phyloP scores from a whole-genome alignment of 2,888 invertebrate genomes.

The Microchrysa polita region DNA sequence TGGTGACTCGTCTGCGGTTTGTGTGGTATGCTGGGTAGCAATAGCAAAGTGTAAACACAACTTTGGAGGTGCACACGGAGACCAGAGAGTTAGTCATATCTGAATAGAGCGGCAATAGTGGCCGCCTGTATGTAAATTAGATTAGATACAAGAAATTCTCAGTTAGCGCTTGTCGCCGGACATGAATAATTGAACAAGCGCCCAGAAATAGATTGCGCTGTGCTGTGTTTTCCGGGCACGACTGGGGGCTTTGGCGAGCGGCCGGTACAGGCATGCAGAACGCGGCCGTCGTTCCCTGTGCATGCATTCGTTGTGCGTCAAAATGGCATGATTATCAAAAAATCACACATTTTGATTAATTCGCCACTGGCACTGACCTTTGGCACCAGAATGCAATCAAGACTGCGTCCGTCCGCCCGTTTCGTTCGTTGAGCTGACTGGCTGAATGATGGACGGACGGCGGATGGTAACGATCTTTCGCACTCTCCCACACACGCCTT shows the following conservation, averaged over 20 bases:
- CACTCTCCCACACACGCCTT: no score
- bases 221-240: slow-evolving; percentile 14
- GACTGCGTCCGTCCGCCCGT: no score
- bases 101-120: slow-evolving; percentile 26
- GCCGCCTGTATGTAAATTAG: slow-evolving; percentile 42
- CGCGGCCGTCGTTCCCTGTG: background rate
- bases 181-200: slow-evolving; percentile 40
- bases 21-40: no score
- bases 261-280: no score
- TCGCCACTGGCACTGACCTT: slow-evolving; percentile 20
- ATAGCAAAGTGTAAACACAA: slow-evolving; percentile 27
- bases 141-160: slow-evolving; percentile 25
- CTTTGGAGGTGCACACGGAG: slow-evolving; percentile 37
- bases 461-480: no score
- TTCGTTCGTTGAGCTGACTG: no score
- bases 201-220: slow-evolving; percentile 25
- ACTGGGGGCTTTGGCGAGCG: background rate
- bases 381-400: slow-evolving; percentile 17
- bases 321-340: slow-evolving; percentile 21
- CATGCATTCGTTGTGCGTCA: background rate
- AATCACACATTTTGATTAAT: slow-evolving; percentile 9
- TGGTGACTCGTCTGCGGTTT: no score
- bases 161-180: slow-evolving; percentile 12
- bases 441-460: no score
- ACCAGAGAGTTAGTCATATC: slow-evolving; percentile 34